These are phyloP conservation scores for Carassius gibelio DNA, from an alignment of 2,113 vertebrate species.

Conservation along the genomic window DNA sequence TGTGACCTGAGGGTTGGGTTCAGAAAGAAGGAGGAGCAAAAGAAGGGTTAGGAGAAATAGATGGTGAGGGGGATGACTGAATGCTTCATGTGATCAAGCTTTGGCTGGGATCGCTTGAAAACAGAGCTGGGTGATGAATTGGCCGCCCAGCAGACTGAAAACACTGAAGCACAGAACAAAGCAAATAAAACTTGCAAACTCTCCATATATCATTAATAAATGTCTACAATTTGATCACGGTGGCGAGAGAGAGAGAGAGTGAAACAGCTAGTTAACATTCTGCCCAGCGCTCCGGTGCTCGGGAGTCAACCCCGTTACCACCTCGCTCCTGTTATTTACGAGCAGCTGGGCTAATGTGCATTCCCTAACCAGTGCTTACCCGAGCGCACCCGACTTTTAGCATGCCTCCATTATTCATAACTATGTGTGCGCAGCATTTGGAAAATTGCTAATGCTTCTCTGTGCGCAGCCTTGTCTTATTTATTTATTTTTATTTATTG, in stretches of 20 bases:
- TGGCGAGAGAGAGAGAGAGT: conserved; percentile 11
- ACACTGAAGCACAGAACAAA: conserved; percentile 23
- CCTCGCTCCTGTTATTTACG: conserved; percentile 58
- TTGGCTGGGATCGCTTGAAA: neutral
- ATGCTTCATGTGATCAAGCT: neutral
- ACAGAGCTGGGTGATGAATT: conserved; percentile 12
- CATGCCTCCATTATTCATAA: conserved; percentile 62
- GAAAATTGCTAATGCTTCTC: conserved; percentile 64
- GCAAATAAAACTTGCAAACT: conserved; percentile 7
- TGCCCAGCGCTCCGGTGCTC: conserved; percentile 17
- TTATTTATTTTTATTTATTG: conserved; percentile 67
- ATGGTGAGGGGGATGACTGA: neutral
- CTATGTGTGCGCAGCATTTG: conserved; percentile 61
- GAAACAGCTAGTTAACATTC: conserved; percentile 63
- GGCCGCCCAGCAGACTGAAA: conserved; percentile 10
- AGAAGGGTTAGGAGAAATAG: neutral
- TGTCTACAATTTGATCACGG: conserved; percentile 17
- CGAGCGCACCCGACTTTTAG: conserved; percentile 58
- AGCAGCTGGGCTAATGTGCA: conserved; percentile 64
- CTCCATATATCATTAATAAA: conserved; percentile 15
- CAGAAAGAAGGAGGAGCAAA: conserved; percentile 32
- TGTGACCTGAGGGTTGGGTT: conserved; percentile 58
- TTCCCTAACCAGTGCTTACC: conserved; percentile 63
- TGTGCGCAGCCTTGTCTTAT: conserved; percentile 44
- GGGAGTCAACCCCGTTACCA: conserved; percentile 30